A percentile compares a stretch with the other conserved stretches of the same genome.
Evolutionary conservation across 2,797 vertebrate genomes (phyloP).

Genomic region (Buceros bicornis): DNA sequence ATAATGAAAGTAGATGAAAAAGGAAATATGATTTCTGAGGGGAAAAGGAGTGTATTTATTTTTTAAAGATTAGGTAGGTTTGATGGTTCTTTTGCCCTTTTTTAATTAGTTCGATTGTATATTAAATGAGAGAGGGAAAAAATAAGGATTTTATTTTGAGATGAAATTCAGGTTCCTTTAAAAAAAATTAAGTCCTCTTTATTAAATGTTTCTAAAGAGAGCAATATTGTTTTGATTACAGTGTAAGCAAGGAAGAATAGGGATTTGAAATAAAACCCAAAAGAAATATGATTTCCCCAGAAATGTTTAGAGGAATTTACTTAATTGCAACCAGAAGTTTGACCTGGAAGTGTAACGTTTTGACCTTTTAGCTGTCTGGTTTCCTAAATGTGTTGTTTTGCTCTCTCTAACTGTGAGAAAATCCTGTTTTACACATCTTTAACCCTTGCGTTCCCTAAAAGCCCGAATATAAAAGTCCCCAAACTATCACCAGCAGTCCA

Average conservation of each 20-base stretch:
- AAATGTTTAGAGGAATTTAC: conserved; percentile 79
- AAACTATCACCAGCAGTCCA: not conserved
- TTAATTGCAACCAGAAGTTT: conserved; percentile 86
- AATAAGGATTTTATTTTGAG: not conserved
- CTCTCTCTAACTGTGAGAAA: conserved; percentile 83
- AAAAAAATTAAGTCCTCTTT: not conserved
- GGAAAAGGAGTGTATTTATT: not conserved
- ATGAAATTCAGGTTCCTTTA: not conserved
- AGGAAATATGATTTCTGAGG: not conserved
- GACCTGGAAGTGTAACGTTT: conserved; percentile 86
- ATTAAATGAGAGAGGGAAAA: not conserved
- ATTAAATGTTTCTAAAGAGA: conserved; percentile 47
- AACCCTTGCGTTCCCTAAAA: conserved; percentile 73
- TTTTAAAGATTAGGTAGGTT: not conserved
- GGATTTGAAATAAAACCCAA: conserved; percentile 60
- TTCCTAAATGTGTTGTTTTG: conserved; percentile 82
- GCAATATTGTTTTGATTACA: conserved; percentile 31
- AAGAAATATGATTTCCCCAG: conserved; percentile 78
- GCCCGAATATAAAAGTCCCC: not conserved
- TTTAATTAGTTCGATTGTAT: not conserved
- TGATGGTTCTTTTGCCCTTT: not conserved
- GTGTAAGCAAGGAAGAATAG: conserved; percentile 16
- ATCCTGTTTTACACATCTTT: conserved; percentile 75
- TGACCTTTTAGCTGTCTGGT: conserved; percentile 81
- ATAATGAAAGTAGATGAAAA: not conserved